These are phyloP conservation scores for Lethenteron reissneri DNA, from an alignment of 2,113 vertebrate genomes.

Conservation along the genomic window DNA sequence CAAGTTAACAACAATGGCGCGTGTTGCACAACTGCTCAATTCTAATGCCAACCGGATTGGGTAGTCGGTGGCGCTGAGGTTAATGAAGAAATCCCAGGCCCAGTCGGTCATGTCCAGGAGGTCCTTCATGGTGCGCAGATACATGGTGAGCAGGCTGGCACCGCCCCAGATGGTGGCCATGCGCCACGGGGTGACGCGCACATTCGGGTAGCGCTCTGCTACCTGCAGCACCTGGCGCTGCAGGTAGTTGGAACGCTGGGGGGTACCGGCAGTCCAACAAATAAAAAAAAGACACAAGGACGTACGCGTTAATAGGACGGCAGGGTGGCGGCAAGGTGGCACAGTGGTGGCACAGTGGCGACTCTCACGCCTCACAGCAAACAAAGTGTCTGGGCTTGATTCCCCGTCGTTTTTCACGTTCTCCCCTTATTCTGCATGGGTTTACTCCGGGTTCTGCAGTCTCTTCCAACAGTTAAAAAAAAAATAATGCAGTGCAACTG, in stretches of 20 bases:
- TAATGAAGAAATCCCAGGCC: slow-evolving; percentile 99
- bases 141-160: slow-evolving; percentile 78
- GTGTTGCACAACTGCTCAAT: no score
- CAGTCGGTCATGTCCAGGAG: slow-evolving; percentile 79
- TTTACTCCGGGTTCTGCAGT: no score
- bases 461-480: no score
- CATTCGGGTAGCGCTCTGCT: slow-evolving; percentile 48
- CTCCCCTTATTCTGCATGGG: no score
- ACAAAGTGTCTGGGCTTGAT: no score
- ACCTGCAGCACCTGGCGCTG: slow-evolving; percentile 58
- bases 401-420: no score
- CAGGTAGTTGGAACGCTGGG: slow-evolving; percentile 71
- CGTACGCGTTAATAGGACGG: neutral
- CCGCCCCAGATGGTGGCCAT: slow-evolving; percentile 98
- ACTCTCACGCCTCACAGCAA: no score
- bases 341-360: no score
- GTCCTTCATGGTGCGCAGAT: slow-evolving; percentile 75
- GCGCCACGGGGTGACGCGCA: slow-evolving; percentile 75
- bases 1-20: no score
- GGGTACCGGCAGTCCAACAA: neutral
- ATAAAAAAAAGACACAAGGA: neutral
- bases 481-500: no score
- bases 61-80: slow-evolving; percentile 90
- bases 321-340: no score
- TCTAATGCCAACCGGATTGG: slow-evolving; percentile 52